Conservation (phyloP, 2,797 vertebrate species). For the Emydoidea blandingii region DNA sequence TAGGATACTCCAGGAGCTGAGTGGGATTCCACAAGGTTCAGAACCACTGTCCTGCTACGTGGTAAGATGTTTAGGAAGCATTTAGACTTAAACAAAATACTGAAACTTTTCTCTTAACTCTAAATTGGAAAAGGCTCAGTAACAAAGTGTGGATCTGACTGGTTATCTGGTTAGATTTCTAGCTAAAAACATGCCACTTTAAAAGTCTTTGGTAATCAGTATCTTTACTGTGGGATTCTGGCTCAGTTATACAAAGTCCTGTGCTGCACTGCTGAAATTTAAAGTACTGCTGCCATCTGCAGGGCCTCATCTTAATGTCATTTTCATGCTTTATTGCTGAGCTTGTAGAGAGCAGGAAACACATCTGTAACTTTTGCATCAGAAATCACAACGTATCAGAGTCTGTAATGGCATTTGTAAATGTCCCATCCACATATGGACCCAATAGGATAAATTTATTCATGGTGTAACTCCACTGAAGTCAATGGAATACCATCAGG, state of each 20-base stretch:
- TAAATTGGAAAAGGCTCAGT: not conserved
- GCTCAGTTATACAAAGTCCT: slow-evolving; percentile 16
- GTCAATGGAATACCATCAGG: not conserved
- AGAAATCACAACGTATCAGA: fast-evolving
- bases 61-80: not conserved
- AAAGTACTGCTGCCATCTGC: slow-evolving; percentile 85
- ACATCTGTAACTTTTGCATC: not conserved
- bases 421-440: not conserved
- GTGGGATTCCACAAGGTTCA: slow-evolving; percentile 13
- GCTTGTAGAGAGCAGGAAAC: slow-evolving; percentile 12
- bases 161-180: not conserved
- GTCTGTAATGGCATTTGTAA: not conserved
- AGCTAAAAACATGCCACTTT: not conserved
- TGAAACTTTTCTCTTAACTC: slow-evolving; percentile 5
- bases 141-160: not conserved
- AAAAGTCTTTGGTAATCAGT: not conserved
- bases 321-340: slow-evolving; percentile 13
- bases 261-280: slow-evolving; percentile 68
- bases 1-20: slow-evolving; percentile 8
- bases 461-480: not conserved
- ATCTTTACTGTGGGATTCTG: slow-evolving; percentile 20
- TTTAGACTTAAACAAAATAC: not conserved
- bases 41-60: slow-evolving; percentile 28
- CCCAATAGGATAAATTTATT: not conserved
- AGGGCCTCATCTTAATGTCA: slow-evolving; percentile 67